Evolutionary conservation across 2,888 invertebrate species (phyloP).

Genomic region (Nezara viridula): DNA sequence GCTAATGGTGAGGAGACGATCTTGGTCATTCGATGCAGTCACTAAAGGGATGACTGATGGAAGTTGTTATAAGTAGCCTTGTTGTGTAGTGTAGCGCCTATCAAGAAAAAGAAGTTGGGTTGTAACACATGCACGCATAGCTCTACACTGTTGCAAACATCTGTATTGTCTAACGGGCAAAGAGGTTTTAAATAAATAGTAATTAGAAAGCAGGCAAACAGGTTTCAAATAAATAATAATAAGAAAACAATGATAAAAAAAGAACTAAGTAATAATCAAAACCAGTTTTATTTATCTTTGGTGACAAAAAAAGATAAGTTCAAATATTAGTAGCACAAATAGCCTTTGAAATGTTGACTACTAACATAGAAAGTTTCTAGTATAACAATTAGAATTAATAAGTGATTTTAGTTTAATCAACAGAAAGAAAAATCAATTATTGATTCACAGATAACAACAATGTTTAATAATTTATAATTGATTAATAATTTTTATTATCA

Average conservation of each 20-base stretch:
- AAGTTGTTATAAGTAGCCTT: no score
- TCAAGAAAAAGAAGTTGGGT: no score
- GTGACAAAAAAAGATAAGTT: not conserved
- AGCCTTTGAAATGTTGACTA: not conserved
- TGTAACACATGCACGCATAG: no score
- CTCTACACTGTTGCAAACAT: no score
- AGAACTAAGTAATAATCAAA: not conserved
- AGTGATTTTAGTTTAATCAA: not conserved
- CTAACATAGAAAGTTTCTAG: not conserved
- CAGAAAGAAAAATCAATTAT: not conserved
- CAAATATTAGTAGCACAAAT: not conserved
- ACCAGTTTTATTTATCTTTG: not conserved
- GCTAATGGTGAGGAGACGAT: no score
- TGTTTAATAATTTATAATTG: conserved; percentile 24
- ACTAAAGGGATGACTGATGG: no score
- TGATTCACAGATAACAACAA: not conserved
- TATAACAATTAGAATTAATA: not conserved
- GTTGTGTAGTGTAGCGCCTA: no score
- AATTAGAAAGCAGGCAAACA: no score
- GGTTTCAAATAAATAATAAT: no score
- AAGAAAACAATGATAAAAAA: not conserved
- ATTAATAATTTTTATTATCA: not conserved
- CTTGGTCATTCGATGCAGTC: no score
- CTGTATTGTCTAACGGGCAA: no score
- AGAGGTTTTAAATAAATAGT: no score